Conservation (phyloP, 2,888 invertebrate genomes). For the Globia sparganii region DNA sequence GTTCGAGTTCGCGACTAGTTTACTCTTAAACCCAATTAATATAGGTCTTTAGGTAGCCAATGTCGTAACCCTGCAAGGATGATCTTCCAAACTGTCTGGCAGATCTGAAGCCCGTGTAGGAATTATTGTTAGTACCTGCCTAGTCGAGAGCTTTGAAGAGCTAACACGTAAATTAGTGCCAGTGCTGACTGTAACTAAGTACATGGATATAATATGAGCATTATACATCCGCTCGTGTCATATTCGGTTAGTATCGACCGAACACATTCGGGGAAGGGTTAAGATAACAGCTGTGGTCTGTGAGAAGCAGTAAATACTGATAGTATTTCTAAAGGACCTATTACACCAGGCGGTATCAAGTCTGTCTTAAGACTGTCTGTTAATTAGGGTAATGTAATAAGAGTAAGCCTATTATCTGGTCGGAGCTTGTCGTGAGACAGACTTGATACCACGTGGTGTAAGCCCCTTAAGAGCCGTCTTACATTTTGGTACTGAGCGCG, state of each 20-base stretch:
- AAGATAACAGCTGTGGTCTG: background rate
- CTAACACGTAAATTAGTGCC: background rate
- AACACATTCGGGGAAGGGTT: background rate
- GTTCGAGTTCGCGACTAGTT: too few relatives aligned
- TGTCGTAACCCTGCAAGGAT: constrained; percentile 7
- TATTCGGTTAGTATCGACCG: background rate
- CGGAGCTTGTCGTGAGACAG: too few relatives aligned
- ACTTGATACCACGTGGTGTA: too few relatives aligned
- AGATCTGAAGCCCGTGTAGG: background rate
- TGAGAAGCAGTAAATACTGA: background rate
- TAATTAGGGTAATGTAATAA: too few relatives aligned
- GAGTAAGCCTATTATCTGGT: too few relatives aligned
- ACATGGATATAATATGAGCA: too few relatives aligned
- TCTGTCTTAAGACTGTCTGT: too few relatives aligned
- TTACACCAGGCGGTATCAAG: too few relatives aligned
- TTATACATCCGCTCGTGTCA: too few relatives aligned
- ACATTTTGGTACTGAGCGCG: too few relatives aligned
- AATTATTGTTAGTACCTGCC: constrained; percentile 3
- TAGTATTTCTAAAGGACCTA: background rate
- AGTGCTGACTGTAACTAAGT: constrained; percentile 8
- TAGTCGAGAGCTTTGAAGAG: background rate
- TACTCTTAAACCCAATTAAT: background rate
- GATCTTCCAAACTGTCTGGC: constrained; percentile 12
- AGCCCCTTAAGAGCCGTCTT: too few relatives aligned
- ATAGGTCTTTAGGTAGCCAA: background rate